These are phyloP conservation scores for Sycophila sp. DNA, from an alignment of 1,140 invertebrate species.

Conservation along the genomic window DNA sequence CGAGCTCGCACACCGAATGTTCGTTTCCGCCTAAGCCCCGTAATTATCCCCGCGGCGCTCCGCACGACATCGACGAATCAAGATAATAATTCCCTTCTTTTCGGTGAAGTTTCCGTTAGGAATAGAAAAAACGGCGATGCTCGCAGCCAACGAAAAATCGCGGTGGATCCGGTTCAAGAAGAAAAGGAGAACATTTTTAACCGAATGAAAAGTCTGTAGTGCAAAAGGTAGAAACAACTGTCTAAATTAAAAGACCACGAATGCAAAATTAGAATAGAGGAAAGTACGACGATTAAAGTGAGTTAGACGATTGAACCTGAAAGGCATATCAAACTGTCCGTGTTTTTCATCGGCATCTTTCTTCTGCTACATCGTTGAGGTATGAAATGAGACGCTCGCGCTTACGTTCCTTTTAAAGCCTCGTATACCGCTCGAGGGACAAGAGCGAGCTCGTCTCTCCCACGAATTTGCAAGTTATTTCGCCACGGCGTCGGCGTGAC, in stretches of 20 bases:
- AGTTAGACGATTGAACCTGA: constrained; percentile 61
- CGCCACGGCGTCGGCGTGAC: constrained; percentile 45
- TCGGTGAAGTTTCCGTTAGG: constrained; percentile 31
- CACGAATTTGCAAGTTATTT: constrained; percentile 64
- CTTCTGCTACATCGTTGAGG: constrained; percentile 43
- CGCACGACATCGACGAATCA: constrained; percentile 35
- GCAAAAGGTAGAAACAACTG: no score
- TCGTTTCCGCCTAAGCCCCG: constrained; percentile 35
- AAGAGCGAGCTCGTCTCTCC: constrained; percentile 21
- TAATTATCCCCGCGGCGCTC: constrained; percentile 53
- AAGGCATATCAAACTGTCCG: no score
- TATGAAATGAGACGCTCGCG: constrained; percentile 61
- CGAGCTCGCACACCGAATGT: background rate
- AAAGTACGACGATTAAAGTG: background rate
- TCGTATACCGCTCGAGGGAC: no score
- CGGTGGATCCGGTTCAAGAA: no score
- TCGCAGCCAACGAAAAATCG: background rate
- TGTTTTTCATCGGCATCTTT: constrained; percentile 51
- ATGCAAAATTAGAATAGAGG: constrained; percentile 1
- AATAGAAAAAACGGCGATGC: no score
- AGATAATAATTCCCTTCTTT: constrained; percentile 23
- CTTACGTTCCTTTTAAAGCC: no score
- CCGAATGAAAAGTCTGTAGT: constrained; percentile 35
- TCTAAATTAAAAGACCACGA: constrained; percentile 30
- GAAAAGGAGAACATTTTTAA: constrained; percentile 36